A percentile compares a stretch with the other conserved stretches of the same genome.
Evolutionary conservation across 1,140 invertebrate species (phyloP).

Genomic region (Stegodyphus mimosarum): DNA sequence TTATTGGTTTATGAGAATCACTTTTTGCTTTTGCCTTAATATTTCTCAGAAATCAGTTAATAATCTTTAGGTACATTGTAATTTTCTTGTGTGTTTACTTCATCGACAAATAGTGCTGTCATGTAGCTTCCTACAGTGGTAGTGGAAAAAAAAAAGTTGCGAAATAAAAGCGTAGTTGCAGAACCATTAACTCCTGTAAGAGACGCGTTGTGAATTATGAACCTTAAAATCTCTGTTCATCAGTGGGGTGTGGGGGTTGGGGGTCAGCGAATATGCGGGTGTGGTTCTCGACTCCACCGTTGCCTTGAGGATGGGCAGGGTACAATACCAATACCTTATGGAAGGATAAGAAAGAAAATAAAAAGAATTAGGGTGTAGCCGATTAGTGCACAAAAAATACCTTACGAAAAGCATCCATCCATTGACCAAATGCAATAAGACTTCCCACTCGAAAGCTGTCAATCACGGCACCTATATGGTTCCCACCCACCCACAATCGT

Average conservation of each 20-base stretch:
- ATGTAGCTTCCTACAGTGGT: neutral
- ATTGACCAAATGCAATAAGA: slow-evolving; percentile 35
- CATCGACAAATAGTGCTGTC: no score
- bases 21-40: no score
- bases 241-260: neutral
- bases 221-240: neutral
- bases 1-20: no score
- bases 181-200: neutral
- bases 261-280: slow-evolving; percentile 15
- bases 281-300: slow-evolving; percentile 17
- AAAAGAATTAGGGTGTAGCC: slow-evolving; percentile 22
- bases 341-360: slow-evolving; percentile 2
- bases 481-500: slow-evolving; percentile 38
- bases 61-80: no score
- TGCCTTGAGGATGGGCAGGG: slow-evolving; percentile 47
- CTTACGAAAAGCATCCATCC: neutral
- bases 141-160: neutral
- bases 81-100: no score
- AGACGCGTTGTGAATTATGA: slow-evolving; percentile 25
- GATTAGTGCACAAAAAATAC: neutral
- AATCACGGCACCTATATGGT: slow-evolving; percentile 17
- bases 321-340: slow-evolving; percentile 42
- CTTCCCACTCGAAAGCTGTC: slow-evolving; percentile 53
- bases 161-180: neutral
- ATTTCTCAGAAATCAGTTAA: no score